Base-by-base conservation (phyloP, 1,140 invertebrate genomes). In the Brachionus plicatilis region DNA sequence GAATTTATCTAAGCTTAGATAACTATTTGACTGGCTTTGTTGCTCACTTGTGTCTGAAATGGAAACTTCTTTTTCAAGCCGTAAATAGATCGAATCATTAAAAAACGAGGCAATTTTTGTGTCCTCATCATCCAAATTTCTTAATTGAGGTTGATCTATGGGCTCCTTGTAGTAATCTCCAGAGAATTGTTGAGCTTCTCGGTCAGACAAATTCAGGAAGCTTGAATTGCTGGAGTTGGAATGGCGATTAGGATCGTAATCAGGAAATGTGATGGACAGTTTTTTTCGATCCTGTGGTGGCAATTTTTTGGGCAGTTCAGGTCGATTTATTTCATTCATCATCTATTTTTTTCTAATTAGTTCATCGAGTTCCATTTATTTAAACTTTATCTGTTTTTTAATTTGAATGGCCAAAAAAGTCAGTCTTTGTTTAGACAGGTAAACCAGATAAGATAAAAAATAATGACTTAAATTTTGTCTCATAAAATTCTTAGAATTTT, bases 201-300 rank as follows among this genome's bases (percentile, higher is more conserved):
- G 20, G 17, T 60, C 53, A 11, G 33, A 24, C 37, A 17, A 33
- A 11, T n/a, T 75, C 7, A 17, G 17, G 8, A 20, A 20, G 9
- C 17, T 60, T 27, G 3, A 20, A 60, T 60, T 60, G 43, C 43
- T 20, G 9, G 45, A 76, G 45, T 76, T 27, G 7, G 20, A 27
- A 27, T 20, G 24, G 11, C 17, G 11, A 43, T 45, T 20, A n/a
- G 45, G 47, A 9, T 76, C 72, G 47, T 50, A 50, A 5, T 76
- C 45, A 11, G 72, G n/a, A 76, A 76, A 76, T 47, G 45, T 76
- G 3, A 76, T 76, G 7, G 72, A 76, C 4, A 76, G 9, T 76
- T 76, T 76, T 76, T 76, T 76, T 24, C 72, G 17, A 50, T 12
- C 20, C 47, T 76, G 17, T 4, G 43, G 43, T 20, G 72, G 43